Evolutionary conservation across 2,113 vertebrate species (phyloP), one percentile per base, ranked within the genome.

Genomic region (Tetrao urogallus): DNA sequence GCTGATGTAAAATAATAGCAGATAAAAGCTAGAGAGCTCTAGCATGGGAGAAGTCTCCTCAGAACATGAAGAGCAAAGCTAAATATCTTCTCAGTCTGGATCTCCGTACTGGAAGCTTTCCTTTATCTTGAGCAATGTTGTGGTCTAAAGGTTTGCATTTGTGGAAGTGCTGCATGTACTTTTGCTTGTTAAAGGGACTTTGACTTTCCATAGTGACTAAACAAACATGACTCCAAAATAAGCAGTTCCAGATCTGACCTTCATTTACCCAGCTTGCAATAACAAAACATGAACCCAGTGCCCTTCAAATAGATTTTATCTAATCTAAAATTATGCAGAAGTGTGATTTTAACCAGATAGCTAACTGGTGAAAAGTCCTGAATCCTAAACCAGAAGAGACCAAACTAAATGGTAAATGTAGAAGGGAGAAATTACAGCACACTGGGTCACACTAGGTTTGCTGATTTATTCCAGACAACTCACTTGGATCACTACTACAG

Each of bases 291-390:
- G 76, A 63, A 57, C 34, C 19, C 52, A 28, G 14, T 10, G 61
- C 32, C 70, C 42, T 32, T 32, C 58, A 40, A 63, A 40, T 17
- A 48, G 47, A 38, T 24, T 10, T 52, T 61, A 73, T 69, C 50
- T 54, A 48, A 40, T 74, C 50, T 34, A 1, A 60, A 47, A 43
- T 38, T 60, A 78, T 10, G 47, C n/a, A 7, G 14, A 43, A 88
- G 38, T 5, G 10, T 19, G 56, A 79, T 38, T 82, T 65, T 73
- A 70, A 21, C 66, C 36, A 69, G 36, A 15, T 18, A 42, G 20
- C 8, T n/a, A 77, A 74, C 82, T 65, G 45, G 65, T 1, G 0
- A 48, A 57, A 43, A 64, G 61, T 32, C 21, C 19, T 0, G 0
- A 60, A 86, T 65, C 16, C 56, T 64, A 82, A 58, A n/a, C 32